A percentile compares a stretch with the other conserved stretches of the same genome.
Conservation (phyloP, 2,113 vertebrate species). For the Lepus timidus region DNA sequence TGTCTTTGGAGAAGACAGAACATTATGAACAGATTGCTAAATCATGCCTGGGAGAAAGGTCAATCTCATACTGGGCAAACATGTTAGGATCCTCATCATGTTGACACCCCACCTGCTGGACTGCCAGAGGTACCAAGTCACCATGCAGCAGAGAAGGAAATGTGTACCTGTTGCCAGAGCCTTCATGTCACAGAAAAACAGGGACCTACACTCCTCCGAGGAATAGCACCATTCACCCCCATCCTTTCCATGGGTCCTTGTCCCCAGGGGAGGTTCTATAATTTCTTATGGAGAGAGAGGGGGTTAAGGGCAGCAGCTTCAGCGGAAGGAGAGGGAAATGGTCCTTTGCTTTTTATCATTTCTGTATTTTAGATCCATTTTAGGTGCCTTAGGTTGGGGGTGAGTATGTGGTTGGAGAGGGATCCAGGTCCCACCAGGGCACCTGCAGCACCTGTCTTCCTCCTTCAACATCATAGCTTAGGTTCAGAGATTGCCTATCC, state of each 20-base stretch:
- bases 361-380: background rate
- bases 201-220: accelerated
- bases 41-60: background rate
- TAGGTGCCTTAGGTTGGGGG: background rate
- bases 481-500: background rate
- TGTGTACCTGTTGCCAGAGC: background rate
- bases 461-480: background rate
- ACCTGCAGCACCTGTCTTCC: background rate
- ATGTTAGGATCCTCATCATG: accelerated
- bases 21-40: background rate
- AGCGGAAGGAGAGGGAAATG: background rate
- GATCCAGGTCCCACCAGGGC: background rate
- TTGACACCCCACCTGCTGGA: background rate
- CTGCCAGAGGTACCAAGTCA: background rate
- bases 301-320: background rate
- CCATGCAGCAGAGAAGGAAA: background rate
- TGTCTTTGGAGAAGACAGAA: background rate
- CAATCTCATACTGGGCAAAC: accelerated
- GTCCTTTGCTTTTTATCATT: background rate
- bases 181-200: background rate
- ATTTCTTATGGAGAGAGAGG: background rate
- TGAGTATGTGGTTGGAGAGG: background rate
- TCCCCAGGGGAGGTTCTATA: background rate
- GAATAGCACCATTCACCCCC: background rate
- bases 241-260: background rate